Percentiles rank a stretch among this genome's conserved stretches.
phyloP scores from a whole-genome alignment of 2,113 vertebrate species.

The Elephas maximus region DNA sequence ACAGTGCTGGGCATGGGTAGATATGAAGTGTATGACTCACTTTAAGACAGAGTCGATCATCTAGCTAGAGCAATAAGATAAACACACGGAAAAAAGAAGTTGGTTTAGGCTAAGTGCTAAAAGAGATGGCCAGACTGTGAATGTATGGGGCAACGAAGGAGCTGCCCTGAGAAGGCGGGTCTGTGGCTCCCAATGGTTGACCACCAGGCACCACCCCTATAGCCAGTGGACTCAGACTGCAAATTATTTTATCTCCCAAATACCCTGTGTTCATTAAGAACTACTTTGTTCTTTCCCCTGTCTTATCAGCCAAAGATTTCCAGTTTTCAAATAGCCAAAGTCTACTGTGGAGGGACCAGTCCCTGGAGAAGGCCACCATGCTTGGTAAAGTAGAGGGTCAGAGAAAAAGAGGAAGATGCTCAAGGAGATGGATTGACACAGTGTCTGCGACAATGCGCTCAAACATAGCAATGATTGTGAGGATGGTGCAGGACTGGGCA shows the following conservation, averaged over 20 bases:
- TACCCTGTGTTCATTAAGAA: slow-evolving; percentile 17
- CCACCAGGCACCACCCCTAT: background rate
- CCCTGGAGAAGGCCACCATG: too few species aligned
- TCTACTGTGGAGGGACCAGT: background rate
- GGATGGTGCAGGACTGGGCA: too few species aligned
- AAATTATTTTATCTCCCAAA: slow-evolving; percentile 21
- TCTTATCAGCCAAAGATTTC: background rate
- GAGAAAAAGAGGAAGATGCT: too few species aligned
- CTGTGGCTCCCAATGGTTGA: background rate
- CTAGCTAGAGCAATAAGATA: background rate
- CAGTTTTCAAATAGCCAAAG: background rate
- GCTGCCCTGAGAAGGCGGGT: background rate
- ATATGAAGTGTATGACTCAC: background rate
- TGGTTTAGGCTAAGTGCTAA: background rate
- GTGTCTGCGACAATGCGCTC: too few species aligned
- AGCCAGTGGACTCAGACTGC: background rate
- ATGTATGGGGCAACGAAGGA: background rate
- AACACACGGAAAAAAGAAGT: background rate
- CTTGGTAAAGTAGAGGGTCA: too few species aligned
- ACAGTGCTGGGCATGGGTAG: background rate
- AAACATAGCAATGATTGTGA: too few species aligned
- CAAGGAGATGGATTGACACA: too few species aligned
- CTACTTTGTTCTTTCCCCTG: background rate
- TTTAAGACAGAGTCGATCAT: background rate
- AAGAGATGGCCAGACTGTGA: background rate